Evolutionary conservation across 2,888 invertebrate genomes (phyloP).

Genomic region (Acleris holmiana): DNA sequence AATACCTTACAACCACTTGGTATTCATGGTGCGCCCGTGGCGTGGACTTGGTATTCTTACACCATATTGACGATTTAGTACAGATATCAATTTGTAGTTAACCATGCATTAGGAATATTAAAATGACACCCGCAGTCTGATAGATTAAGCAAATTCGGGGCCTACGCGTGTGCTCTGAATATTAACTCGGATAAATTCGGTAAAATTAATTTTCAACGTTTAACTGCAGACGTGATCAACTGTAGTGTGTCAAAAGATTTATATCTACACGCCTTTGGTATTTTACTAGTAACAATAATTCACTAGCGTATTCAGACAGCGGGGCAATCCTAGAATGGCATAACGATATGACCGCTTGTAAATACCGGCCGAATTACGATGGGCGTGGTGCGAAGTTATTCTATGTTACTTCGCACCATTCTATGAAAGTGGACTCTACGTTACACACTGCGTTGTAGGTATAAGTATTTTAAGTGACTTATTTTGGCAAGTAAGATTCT

Average conservation of each 20-base stretch:
- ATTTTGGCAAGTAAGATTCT: too few relatives aligned
- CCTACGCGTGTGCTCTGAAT: slow-evolving; percentile 23
- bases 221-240: slow-evolving; percentile 20
- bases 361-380: too few relatives aligned
- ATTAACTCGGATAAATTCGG: slow-evolving; percentile 21
- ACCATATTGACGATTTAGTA: slow-evolving; percentile 69
- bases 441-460: too few relatives aligned
- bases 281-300: background rate
- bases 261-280: slow-evolving; percentile 2
- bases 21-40: slow-evolving; percentile 60
- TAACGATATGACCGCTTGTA: background rate
- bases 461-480: too few relatives aligned
- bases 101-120: slow-evolving; percentile 59
- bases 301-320: slow-evolving; percentile 4
- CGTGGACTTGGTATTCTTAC: slow-evolving; percentile 67
- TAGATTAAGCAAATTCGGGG: slow-evolving; percentile 35
- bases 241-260: slow-evolving; percentile 16
- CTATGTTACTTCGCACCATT: too few relatives aligned
- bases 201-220: slow-evolving; percentile 29
- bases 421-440: too few relatives aligned
- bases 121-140: slow-evolving; percentile 42
- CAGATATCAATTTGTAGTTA: slow-evolving; percentile 80
- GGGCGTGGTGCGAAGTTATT: too few relatives aligned
- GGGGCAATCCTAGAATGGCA: background rate
- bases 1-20: slow-evolving; percentile 47